Percentiles rank a stretch among this genome's conserved stretches.
phyloP scores from a whole-genome alignment of 1,140 invertebrate species.

The Tyrophagus putrescentiae region DNA sequence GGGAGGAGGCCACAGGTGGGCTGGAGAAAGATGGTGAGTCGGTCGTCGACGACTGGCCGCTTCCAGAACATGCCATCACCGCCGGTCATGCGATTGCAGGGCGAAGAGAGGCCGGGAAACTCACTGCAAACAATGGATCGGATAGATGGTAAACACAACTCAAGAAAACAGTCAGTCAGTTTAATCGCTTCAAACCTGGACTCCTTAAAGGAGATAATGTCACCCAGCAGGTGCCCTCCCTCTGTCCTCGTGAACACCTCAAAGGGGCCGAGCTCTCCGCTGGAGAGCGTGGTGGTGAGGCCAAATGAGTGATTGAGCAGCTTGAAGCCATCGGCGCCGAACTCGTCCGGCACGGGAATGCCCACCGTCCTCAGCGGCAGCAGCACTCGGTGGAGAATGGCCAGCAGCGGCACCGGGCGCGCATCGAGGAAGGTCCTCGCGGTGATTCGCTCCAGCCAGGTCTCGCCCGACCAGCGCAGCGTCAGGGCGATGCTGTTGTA shows the following conservation, averaged over 20 bases:
- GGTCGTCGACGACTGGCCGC: neutral
- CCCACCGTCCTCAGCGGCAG: slow-evolving; percentile 7
- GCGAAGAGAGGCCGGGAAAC: neutral
- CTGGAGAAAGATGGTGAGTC: neutral
- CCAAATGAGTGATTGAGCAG: slow-evolving; percentile 4
- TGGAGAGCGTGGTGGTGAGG: neutral
- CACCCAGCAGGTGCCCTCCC: neutral
- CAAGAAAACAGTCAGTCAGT: neutral
- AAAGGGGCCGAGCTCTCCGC: neutral
- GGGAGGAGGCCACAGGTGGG: slow-evolving; percentile 1
- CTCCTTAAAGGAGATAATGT: slow-evolving; percentile 8
- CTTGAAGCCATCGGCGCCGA: slow-evolving; percentile 7
- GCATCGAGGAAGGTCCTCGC: neutral
- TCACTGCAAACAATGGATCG: neutral
- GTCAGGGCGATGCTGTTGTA: slow-evolving; percentile 10
- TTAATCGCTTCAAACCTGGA: neutral
- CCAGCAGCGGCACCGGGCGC: neutral
- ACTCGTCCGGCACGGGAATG: slow-evolving; percentile 1
- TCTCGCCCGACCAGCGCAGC: neutral
- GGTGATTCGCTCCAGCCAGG: neutral
- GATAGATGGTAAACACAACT: too few relatives aligned
- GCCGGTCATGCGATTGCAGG: neutral
- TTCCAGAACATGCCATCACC: slow-evolving; percentile 10
- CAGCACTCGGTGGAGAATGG: neutral
- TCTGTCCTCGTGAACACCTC: neutral